A percentile compares a stretch with the other conserved stretches of the same genome.
These are phyloP conservation scores for Pterocles orientalis DNA, from an alignment of 2,113 vertebrate species.

Conservation along the genomic window DNA sequence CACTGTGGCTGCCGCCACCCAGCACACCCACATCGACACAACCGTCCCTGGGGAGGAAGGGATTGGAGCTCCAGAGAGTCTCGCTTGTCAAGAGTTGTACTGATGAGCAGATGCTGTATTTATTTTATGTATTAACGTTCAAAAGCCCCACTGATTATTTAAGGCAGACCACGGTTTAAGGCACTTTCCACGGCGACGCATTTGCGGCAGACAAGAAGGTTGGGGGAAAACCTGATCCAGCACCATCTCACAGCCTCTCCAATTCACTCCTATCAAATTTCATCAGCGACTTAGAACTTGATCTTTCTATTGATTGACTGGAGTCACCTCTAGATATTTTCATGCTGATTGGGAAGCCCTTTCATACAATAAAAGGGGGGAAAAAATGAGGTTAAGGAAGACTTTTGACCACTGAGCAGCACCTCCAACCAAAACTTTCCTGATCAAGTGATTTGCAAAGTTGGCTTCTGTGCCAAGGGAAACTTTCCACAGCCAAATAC, in stretches of 20 bases:
- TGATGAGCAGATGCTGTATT: neutral
- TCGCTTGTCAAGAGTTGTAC: neutral
- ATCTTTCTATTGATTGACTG: conserved; percentile 73
- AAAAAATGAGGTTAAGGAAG: conserved; percentile 50
- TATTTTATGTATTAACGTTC: neutral
- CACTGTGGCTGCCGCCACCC: neutral
- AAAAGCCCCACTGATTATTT: neutral
- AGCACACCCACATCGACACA: rapidly evolving
- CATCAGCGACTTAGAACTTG: conserved; percentile 71
- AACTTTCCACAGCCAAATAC: neutral
- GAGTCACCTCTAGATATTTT: conserved; percentile 72
- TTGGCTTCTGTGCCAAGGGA: neutral
- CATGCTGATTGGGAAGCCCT: conserved; percentile 63
- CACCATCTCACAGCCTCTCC: conserved; percentile 45
- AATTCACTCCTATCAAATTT: conserved; percentile 73
- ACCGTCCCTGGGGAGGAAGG: neutral
- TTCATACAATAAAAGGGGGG: neutral
- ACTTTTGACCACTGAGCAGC: conserved; percentile 67
- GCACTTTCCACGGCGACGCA: conserved; percentile 24
- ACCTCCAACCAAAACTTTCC: conserved; percentile 53
- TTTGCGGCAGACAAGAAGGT: conserved; percentile 42
- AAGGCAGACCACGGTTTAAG: conserved; percentile 22
- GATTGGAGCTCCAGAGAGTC: conserved; percentile 4
- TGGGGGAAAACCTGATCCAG: conserved; percentile 69
- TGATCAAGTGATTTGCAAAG: neutral